These are phyloP conservation scores for Heptranchias perlo DNA, from an alignment of 2,113 vertebrate genomes.

Conservation along the genomic window DNA sequence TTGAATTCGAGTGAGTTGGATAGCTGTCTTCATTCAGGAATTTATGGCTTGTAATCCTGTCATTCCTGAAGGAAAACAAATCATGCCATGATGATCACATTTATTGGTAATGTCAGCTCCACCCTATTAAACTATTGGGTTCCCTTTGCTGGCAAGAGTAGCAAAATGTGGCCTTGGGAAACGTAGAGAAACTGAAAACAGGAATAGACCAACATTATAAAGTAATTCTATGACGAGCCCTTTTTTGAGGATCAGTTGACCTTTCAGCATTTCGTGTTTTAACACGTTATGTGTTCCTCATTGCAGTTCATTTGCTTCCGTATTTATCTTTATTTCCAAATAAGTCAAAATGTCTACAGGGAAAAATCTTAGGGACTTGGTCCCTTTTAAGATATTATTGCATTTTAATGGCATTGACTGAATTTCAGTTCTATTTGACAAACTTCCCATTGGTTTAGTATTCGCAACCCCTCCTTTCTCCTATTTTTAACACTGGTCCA, in stretches of 20 bases:
- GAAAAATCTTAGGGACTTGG: background rate
- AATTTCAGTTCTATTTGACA: background rate
- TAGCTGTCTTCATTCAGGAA: background rate
- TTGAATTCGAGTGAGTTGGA: background rate
- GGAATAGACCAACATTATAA: background rate
- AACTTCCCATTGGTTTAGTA: background rate
- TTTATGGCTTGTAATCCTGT: background rate
- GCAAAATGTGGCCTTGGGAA: background rate
- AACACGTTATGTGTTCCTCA: background rate
- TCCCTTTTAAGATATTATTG: background rate
- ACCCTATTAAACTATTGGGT: background rate
- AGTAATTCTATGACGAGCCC: background rate
- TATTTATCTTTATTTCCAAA: background rate
- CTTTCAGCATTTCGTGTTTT: background rate
- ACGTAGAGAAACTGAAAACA: background rate
- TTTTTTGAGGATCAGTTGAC: background rate
- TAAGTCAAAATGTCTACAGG: background rate
- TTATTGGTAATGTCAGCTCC: background rate
- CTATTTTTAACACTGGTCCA: background rate
- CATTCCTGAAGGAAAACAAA: background rate
- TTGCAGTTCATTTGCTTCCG: background rate
- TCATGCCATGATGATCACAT: background rate
- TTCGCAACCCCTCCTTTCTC: too few species aligned
- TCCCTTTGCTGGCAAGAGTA: background rate
- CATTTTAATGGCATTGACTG: background rate